Percentiles rank a stretch among this genome's conserved stretches.
Conservation (phyloP, 2,797 vertebrate species). For the Sebastiscus tertius region DNA sequence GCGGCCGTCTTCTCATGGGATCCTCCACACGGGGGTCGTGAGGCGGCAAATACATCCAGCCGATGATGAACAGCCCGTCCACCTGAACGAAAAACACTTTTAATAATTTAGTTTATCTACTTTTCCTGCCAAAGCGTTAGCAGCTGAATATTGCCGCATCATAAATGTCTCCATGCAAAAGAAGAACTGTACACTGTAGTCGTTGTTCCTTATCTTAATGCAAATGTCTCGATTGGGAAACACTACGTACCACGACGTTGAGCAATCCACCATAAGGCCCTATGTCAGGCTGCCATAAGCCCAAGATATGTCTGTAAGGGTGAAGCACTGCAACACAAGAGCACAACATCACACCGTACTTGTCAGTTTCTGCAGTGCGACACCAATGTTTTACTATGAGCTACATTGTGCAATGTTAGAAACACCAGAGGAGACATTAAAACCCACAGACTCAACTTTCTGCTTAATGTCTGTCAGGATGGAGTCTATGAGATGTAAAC, state of each 20-base stretch:
- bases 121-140: not conserved
- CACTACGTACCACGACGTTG: conserved; percentile 93
- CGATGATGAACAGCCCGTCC: conserved; percentile 95
- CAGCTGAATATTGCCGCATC: not conserved
- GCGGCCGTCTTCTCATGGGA: conserved; percentile 95
- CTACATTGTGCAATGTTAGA: conserved; percentile 17
- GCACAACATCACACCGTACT: conserved; percentile 17
- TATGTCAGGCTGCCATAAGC: conserved; percentile 98
- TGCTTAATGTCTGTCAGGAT: not conserved
- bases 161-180: not conserved
- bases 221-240: not conserved
- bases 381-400: not conserved
- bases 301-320: conserved; percentile 93
- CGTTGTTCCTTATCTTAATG: not conserved
- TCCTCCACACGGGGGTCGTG: conserved; percentile 97
- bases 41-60: conserved; percentile 99
- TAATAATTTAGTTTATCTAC: not conserved
- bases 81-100: conserved; percentile 81
- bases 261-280: conserved; percentile 97
- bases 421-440: conserved; percentile 16
- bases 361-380: not conserved
- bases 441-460: not conserved
- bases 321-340: conserved; percentile 88
- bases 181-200: not conserved
- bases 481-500: not conserved